Conservation (phyloP, 2,797 vertebrate species). For the Urosaurus nigricauda region DNA sequence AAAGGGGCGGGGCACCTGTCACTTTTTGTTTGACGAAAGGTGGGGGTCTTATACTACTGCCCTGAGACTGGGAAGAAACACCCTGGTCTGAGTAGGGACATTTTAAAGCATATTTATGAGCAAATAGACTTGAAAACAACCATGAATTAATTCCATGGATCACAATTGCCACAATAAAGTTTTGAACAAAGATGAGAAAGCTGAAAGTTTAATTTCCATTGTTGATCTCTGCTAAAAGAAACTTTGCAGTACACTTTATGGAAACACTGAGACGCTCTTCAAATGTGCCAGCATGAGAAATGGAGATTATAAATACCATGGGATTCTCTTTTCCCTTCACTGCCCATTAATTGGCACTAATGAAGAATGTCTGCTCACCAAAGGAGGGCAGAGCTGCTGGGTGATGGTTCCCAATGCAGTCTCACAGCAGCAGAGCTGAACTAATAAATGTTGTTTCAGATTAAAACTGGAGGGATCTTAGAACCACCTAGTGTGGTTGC, state of each 20-base stretch:
- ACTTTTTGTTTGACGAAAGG: too few species aligned
- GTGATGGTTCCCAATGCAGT: constrained; percentile 28
- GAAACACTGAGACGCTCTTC: constrained; percentile 25
- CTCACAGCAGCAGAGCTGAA: constrained; percentile 30
- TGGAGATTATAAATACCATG: constrained; percentile 37
- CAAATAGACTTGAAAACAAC: neutral
- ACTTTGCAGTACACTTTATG: constrained; percentile 20
- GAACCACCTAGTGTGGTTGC: constrained; percentile 5
- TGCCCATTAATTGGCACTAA: constrained; percentile 53
- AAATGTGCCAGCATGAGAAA: constrained; percentile 50
- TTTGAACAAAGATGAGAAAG: neutral
- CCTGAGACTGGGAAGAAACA: too few species aligned
- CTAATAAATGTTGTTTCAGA: constrained; percentile 49
- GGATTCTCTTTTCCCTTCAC: constrained; percentile 29
- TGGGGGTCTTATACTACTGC: too few species aligned
- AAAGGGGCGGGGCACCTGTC: too few species aligned
- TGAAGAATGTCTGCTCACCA: constrained; percentile 20
- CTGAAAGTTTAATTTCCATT: neutral
- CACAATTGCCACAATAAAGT: neutral
- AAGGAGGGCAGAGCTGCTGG: constrained; percentile 9
- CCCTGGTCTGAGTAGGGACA: too few species aligned
- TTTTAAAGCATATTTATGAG: neutral
- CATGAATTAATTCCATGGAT: neutral
- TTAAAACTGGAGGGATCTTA: constrained; percentile 41
- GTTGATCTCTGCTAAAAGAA: constrained; percentile 10